Evolutionary conservation across 1,140 invertebrate species (phyloP).

Genomic region (Gryon sp.): DNA sequence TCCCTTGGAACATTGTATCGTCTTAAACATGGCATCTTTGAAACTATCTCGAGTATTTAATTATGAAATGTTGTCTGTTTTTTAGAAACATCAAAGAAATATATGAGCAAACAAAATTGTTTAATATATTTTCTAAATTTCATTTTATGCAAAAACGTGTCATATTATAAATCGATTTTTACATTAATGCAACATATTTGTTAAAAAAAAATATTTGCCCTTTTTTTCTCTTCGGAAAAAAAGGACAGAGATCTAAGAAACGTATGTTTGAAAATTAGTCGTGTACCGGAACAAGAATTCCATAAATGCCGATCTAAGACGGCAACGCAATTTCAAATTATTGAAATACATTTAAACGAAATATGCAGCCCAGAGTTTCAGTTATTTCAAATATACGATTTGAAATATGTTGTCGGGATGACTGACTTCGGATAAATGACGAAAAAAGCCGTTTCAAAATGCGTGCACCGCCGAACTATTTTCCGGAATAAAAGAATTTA

Average conservation of each 20-base stretch:
- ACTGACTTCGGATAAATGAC: conserved; percentile 51
- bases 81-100: too few relatives aligned
- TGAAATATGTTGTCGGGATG: conserved; percentile 52
- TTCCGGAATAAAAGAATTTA: conserved; percentile 48
- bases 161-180: conserved; percentile 36
- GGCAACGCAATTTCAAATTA: conserved; percentile 50
- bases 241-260: conserved; percentile 42
- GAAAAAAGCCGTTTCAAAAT: conserved; percentile 50
- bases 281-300: conserved; percentile 53
- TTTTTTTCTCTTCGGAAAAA: conserved; percentile 16
- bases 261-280: conserved; percentile 55
- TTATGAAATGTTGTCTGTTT: too few relatives aligned
- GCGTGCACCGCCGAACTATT: conserved; percentile 31
- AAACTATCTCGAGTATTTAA: too few relatives aligned
- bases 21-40: too few relatives aligned
- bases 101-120: too few relatives aligned
- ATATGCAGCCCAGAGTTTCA: conserved; percentile 59
- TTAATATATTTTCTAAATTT: too few relatives aligned
- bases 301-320: conserved; percentile 59
- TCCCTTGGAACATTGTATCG: too few relatives aligned
- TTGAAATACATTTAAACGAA: conserved; percentile 56
- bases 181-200: conserved; percentile 38
- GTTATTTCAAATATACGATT: conserved; percentile 59
- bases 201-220: conserved; percentile 13
- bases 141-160: too few relatives aligned